phyloP scores from a whole-genome alignment of 2,888 invertebrate genomes.

The Diarsia rubi region DNA sequence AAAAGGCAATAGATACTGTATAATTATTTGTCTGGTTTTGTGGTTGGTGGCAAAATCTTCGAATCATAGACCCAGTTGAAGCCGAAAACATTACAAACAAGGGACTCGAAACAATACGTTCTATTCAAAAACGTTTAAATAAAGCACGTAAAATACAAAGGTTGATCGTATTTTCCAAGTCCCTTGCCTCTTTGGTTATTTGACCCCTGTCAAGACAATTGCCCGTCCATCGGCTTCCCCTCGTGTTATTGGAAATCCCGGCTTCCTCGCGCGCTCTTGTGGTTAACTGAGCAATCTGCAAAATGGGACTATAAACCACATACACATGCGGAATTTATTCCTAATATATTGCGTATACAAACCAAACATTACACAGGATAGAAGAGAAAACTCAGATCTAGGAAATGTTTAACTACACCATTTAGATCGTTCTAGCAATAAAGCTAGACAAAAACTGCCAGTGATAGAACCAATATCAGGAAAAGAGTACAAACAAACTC shows the following conservation, averaged over 20 bases:
- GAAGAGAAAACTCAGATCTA: neutral
- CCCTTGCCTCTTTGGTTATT: constrained; percentile 78
- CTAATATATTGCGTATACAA: constrained; percentile 40
- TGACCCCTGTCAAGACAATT: constrained; percentile 85
- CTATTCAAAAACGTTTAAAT: constrained; percentile 38
- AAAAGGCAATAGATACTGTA: neutral
- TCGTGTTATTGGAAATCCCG: constrained; percentile 82
- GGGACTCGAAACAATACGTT: constrained; percentile 2
- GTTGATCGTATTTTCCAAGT: constrained; percentile 63
- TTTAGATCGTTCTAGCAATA: neutral
- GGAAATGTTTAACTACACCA: neutral
- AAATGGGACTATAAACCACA: constrained; percentile 70
- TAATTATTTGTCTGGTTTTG: neutral
- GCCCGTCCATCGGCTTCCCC: constrained; percentile 81
- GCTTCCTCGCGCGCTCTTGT: constrained; percentile 74
- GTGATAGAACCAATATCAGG: constrained; percentile 1
- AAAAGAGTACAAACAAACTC: neutral
- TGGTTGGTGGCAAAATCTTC: neutral
- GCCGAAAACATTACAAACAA: neutral
- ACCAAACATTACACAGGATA: constrained; percentile 10
- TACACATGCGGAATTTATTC: constrained; percentile 55
- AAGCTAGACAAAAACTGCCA: neutral
- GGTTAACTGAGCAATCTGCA: constrained; percentile 81
- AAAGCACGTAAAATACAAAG: constrained; percentile 54
- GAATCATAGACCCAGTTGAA: neutral